Percentiles rank a stretch among this genome's conserved stretches.
Conservation (phyloP, 2,888 invertebrate genomes). For the Lasioglossum marginatum region DNA sequence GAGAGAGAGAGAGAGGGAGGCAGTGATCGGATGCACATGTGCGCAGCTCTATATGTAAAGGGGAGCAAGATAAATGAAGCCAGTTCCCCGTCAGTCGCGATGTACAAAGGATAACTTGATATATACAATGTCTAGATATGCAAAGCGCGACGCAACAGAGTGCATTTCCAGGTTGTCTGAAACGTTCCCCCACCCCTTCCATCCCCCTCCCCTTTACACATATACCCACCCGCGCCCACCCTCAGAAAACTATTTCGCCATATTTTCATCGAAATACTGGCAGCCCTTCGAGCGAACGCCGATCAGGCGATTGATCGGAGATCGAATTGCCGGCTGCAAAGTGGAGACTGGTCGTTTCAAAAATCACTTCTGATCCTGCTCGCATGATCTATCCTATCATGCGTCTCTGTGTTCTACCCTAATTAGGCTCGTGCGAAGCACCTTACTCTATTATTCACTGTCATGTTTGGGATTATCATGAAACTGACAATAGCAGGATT, state of each 20-base stretch:
- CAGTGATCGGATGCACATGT: constrained; percentile 45
- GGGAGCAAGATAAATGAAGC: constrained; percentile 59
- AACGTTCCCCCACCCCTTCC: constrained; percentile 1
- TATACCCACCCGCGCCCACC: background rate
- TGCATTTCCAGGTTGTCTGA: constrained; percentile 48
- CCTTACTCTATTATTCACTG: too few species aligned
- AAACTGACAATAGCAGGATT: too few species aligned
- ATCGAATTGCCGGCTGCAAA: background rate
- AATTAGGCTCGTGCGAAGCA: too few species aligned
- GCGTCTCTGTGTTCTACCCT: background rate
- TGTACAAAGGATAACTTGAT: constrained; percentile 62
- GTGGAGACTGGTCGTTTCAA: background rate
- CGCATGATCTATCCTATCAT: background rate
- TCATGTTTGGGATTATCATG: background rate
- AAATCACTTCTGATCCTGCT: background rate
- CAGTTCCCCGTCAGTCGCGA: constrained; percentile 42
- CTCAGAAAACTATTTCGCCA: background rate
- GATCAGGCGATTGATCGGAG: constrained; percentile 14
- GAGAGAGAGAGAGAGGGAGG: background rate
- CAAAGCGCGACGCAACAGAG: constrained; percentile 54
- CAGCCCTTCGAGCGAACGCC: background rate
- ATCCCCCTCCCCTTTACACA: background rate
- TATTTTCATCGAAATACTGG: constrained; percentile 17
- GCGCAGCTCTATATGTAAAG: constrained; percentile 40
- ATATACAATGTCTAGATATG: constrained; percentile 60